Evolutionary conservation across 2,113 vertebrate genomes (phyloP), one percentile per base, ranked within the genome.

Genomic region (Argyrosomus japonicus): DNA sequence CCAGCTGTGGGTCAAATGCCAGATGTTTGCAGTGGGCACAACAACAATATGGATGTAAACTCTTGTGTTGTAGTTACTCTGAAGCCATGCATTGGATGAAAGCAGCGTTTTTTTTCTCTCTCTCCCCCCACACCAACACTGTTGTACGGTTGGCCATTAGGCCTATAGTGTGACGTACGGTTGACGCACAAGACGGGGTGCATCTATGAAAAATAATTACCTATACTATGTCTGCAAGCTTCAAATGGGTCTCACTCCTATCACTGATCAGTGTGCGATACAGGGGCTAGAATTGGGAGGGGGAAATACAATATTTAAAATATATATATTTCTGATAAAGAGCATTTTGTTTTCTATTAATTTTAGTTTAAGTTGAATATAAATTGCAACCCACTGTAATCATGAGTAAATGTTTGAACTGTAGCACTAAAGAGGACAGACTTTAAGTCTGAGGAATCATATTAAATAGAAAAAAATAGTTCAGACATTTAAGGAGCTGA

Each of bases 121-220:
- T 5, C 10, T 5, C 19, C 5, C 53, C 10, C n/a, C 27, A 48
- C 82, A 86, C 78, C 68, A 86, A 75, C 83, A 77, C 86, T 86
- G 81, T 81, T 92, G 88, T 85, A 91, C 86, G 90, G 85, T 88
- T 90, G 88, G 89, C 89, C 87, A 92, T 93, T 93, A 93, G 90
- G 87, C 90, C 91, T 76, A 58, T 75, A 76, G 91, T 88, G 92
- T 96, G 95, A 95, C 95, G 95, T 96, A 93, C 87, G 77, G 86
- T 92, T 96, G 95, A 96, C 95, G 95, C 95, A 95, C 93, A 91
- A 94, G 91, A 93, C 85, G 78, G 87, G 86, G 83, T 92, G 89
- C 91, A 93, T 94, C 88, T 87, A 83, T 94, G 85, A 93, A 93
- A 93, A 94, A 93, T 92, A 93, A 93, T 92, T 92, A 91, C 91